Base-by-base conservation (phyloP, 1,140 invertebrate species). In the Panagrolaimus sp. region DNA sequence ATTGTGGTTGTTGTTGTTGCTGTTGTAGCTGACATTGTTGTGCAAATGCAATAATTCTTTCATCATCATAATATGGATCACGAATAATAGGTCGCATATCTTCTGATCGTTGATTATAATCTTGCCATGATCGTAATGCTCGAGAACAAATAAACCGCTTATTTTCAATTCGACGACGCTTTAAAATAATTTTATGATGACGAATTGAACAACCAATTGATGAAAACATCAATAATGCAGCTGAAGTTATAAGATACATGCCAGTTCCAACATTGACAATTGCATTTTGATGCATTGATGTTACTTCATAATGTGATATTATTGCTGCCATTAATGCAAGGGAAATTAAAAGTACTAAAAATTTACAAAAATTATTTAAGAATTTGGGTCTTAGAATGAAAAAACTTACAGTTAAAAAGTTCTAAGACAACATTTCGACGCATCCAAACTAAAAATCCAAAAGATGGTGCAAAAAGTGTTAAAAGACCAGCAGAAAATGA, bases 71-170 rank as follows among this genome's bases (percentile, higher is more conserved):
- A 27, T 25, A 25, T 27, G 20, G 20, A 57, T 57, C 51, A n/a
- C 51, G 20, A 57, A 57, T 20, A 27, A 57, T 57, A 20, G 51
- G 51, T 11, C 51, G 51, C 51, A 57, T 57, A 27, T 57, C 51
- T 20, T 57, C 51, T 11, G 51, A 9, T 11, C 51, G 51, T 11
- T 27, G 51, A 57, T 27, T 27, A 27, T 57, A 57, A 57, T 57
- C 51, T 20, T 27, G 51, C 51, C 51, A 57, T 20, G 51, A 57
- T 11, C 51, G 51, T 25, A 57, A 27, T 9, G 51, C 51, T 25
- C 51, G 51, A 27, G 14, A 20, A 27, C 51, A 57, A 27, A 57
- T 57, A 27, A 57, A 57, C 11, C 27, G 20, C 51, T 57, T 57
- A 27, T 57, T 57, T 27, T 57, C 20, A 27, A 57, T 57, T 8